These are phyloP conservation scores for Panurus biarmicus DNA, from an alignment of 2,113 vertebrate genomes.

Conservation along the genomic window DNA sequence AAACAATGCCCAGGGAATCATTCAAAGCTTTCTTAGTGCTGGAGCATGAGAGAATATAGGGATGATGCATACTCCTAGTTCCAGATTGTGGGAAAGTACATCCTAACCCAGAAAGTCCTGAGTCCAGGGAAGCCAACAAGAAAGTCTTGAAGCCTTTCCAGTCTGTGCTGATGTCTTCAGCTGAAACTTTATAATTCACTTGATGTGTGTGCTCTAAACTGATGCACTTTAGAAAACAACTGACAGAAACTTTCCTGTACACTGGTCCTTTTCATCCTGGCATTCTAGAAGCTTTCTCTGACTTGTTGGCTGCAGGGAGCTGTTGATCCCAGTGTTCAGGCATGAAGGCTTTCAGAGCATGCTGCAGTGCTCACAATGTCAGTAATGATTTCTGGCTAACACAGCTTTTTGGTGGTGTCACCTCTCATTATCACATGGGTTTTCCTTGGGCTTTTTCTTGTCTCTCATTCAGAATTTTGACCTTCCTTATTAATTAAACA, in stretches of 20 bases:
- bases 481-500: slow-evolving; percentile 63
- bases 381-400: slow-evolving; percentile 10
- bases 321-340: not conserved
- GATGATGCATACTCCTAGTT: not conserved
- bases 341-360: not conserved
- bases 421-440: slow-evolving; percentile 39
- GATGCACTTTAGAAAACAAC: not conserved
- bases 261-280: not conserved
- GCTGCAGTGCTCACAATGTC: not conserved
- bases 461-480: slow-evolving; percentile 57
- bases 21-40: not conserved
- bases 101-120: not conserved
- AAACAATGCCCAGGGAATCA: not conserved
- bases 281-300: not conserved
- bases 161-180: not conserved
- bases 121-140: not conserved
- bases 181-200: not conserved
- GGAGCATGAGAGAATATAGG: not conserved
- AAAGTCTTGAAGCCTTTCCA: not conserved
- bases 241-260: not conserved
- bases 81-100: not conserved
- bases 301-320: not conserved
- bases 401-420: slow-evolving; percentile 44
- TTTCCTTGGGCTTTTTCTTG: slow-evolving; percentile 66
- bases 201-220: not conserved